Percentiles rank a stretch among this genome's conserved stretches.
phyloP scores from a whole-genome alignment of 1,140 invertebrate genomes.

The Bombus consobrinus region DNA sequence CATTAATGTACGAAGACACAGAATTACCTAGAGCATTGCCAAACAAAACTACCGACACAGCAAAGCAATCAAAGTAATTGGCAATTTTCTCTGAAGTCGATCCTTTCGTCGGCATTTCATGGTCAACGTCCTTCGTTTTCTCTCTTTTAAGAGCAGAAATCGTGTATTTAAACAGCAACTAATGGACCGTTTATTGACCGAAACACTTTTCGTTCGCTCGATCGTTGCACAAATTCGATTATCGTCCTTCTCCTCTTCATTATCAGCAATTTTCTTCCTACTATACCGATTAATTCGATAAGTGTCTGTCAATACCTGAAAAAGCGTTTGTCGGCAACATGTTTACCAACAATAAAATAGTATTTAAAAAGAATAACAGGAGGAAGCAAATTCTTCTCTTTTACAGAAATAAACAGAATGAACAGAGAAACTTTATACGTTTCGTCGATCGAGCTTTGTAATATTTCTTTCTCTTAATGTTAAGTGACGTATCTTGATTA shows the following conservation, averaged over 20 bases:
- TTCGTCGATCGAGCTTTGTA: not conserved
- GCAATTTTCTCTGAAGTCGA: slow-evolving; percentile 61
- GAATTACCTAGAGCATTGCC: slow-evolving; percentile 4
- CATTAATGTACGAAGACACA: slow-evolving; percentile 26
- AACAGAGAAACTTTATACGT: not conserved
- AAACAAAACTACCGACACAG: slow-evolving; percentile 7
- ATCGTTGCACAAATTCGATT: slow-evolving; percentile 64
- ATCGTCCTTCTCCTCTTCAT: slow-evolving; percentile 52
- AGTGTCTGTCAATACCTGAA: not conserved
- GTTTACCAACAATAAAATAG: not conserved
- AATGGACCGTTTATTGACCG: slow-evolving; percentile 69
- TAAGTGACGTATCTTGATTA: not conserved
- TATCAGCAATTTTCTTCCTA: slow-evolving; percentile 38
- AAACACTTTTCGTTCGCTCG: slow-evolving; percentile 53
- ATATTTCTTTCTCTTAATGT: not conserved
- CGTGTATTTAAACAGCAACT: slow-evolving; percentile 63
- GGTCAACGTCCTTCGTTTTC: slow-evolving; percentile 37
- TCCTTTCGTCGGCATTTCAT: slow-evolving; percentile 61
- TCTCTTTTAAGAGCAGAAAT: slow-evolving; percentile 56
- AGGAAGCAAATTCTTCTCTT: not conserved
- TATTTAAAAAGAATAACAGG: not conserved
- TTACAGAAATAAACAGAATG: not conserved
- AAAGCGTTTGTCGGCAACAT: not conserved
- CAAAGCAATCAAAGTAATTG: slow-evolving; percentile 62
- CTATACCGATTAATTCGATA: slow-evolving; percentile 5